Base-by-base conservation (phyloP, 2,797 vertebrate species). In the Poeciliopsis turneri region DNA sequence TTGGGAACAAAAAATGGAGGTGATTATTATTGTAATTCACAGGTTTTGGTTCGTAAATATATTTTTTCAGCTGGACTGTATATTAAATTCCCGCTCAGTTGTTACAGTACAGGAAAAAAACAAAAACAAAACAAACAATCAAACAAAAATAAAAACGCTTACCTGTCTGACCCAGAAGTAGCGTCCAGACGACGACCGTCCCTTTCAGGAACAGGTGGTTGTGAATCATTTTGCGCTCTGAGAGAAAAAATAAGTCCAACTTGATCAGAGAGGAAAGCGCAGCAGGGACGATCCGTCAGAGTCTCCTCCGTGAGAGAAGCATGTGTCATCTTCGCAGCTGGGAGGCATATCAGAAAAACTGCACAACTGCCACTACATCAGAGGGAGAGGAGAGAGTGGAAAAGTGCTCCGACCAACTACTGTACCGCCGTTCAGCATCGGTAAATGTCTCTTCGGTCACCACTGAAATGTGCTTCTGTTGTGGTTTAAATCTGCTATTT, bases 151-250 rank as follows among this genome's bases (percentile, higher is more conserved):
- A 46, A 2, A 25, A 41, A 4, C 66, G 84, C 93, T 89, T 87
- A 96, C 95, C 94, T 87, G 94, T 84, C 30, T 84, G 81, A 82
- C 75, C 90, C 9, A 92, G 55, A 82, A 96, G 88, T 4, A 94
- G 80, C 59, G 78, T 78, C 74, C 81, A 93, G 76, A 95, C 76
- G 30, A 92, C 7, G 45, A 92, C 77, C 7, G 84, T 86, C 88
- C 89, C 78, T 72, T 77, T n/a, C 0, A 79, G 89, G 78, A 94
- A 90, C 87, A 91, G 88, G 90, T 92, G 93, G 90, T 75, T 78
- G 79, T 20, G 43, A 81, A 84, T 91, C 95, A 96, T 96, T 57
- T 82, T 87, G 82, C 5, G 2, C 76, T 74, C 73, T 18, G 45
- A 28, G 23, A 7, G n/a, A 7, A 66, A 81, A 69, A 36, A 73